These are phyloP conservation scores for Lateolabrax maculatus DNA, from an alignment of 2,797 vertebrate species.

Conservation along the genomic window DNA sequence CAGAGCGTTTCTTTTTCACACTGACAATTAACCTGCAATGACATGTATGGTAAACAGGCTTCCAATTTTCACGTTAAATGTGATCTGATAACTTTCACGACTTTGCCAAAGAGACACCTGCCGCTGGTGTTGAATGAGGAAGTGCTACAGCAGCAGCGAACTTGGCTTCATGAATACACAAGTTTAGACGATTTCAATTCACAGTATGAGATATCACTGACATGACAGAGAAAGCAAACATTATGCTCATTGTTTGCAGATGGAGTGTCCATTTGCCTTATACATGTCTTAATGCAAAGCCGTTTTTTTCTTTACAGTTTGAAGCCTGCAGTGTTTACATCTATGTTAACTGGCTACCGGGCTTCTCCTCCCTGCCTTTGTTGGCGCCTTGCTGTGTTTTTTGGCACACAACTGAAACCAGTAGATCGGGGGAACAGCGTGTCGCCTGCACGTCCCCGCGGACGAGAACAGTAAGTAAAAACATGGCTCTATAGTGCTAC, in stretches of 20 bases:
- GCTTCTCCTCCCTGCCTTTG: neutral
- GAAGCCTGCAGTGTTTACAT: neutral
- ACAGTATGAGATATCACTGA: neutral
- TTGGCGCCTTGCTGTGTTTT: neutral
- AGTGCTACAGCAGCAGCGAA: neutral
- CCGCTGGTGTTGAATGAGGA: constrained; percentile 11
- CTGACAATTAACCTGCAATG: neutral
- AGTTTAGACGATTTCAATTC: neutral
- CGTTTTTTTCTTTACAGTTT: neutral
- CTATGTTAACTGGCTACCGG: neutral
- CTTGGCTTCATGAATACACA: neutral
- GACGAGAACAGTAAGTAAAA: neutral
- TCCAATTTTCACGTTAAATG: constrained; percentile 9
- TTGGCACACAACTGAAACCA: neutral
- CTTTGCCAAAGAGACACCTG: constrained; percentile 23
- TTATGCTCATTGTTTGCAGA: neutral
- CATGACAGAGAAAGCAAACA: neutral
- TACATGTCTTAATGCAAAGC: constrained; percentile 21
- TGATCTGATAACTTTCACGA: constrained; percentile 26
- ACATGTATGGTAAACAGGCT: neutral
- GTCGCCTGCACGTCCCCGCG: too few relatives aligned
- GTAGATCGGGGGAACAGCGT: too few relatives aligned
- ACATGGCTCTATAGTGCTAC: neutral
- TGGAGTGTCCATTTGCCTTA: neutral
- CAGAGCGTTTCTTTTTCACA: neutral